Conservation (phyloP, 2,888 invertebrate species). For the Lepidocyrtoides sp. region DNA sequence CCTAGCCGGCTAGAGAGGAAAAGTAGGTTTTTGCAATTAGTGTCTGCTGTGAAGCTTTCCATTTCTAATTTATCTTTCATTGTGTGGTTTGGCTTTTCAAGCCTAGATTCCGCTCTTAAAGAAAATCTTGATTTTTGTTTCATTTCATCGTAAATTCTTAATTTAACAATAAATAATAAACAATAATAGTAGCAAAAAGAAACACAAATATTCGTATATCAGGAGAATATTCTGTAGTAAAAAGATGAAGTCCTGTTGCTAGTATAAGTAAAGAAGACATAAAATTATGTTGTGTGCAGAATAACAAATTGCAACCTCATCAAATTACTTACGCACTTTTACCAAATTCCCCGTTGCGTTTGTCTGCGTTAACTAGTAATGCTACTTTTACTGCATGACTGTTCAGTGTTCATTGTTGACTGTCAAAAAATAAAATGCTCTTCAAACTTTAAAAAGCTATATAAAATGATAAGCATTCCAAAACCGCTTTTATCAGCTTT, state of each 20-base stretch:
- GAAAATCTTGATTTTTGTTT: slow-evolving; percentile 11
- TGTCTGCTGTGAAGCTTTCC: slow-evolving; percentile 79
- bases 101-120: slow-evolving; percentile 12
- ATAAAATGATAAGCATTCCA: slow-evolving; percentile 1
- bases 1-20: no score
- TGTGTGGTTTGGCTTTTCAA: slow-evolving; percentile 66
- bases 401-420: not conserved
- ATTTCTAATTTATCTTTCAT: slow-evolving; percentile 76
- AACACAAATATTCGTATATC: not conserved
- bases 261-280: not conserved
- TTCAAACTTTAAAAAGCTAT: no score
- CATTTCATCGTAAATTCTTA: slow-evolving; percentile 30
- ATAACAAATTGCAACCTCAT: slow-evolving; percentile 45
- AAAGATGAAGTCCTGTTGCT: slow-evolving; percentile 14
- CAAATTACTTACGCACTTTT: slow-evolving; percentile 23
- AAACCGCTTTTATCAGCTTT: not conserved
- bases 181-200: slow-evolving; percentile 23
- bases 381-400: not conserved
- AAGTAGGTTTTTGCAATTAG: slow-evolving; percentile 79
- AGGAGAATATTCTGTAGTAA: not conserved
- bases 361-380: not conserved
- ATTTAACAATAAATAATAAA: slow-evolving; percentile 30
- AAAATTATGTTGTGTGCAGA: slow-evolving; percentile 9
- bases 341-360: not conserved
- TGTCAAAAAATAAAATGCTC: no score